phyloP scores from a whole-genome alignment of 2,113 vertebrate species.

The Axis porcinus region DNA sequence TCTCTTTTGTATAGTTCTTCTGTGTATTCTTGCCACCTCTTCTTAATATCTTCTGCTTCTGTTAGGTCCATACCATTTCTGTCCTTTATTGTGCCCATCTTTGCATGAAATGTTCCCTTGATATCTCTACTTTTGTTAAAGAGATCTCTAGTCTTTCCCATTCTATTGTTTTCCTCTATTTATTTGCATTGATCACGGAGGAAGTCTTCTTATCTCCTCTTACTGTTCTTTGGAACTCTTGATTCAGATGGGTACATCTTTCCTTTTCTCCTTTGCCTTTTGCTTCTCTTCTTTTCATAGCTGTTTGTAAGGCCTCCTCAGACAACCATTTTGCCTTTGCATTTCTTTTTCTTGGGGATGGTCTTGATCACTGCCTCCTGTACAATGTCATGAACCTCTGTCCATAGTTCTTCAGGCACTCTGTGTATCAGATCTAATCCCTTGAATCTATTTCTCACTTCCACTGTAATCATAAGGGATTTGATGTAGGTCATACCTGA shows the following conservation, averaged over 20 bases:
- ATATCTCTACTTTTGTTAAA: neutral
- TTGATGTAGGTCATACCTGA: neutral
- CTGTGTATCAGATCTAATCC: neutral
- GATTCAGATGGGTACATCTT: neutral
- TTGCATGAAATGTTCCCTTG: neutral
- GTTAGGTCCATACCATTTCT: neutral
- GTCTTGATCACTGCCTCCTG: neutral
- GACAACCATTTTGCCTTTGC: neutral
- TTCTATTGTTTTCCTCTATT: neutral
- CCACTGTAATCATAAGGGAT: neutral
- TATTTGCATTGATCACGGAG: neutral
- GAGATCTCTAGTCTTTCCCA: neutral
- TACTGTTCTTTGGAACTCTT: neutral
- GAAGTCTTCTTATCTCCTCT: neutral
- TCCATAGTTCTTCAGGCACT: neutral
- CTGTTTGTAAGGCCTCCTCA: neutral
- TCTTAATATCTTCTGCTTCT: neutral
- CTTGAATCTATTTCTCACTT: neutral
- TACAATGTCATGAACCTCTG: accelerated
- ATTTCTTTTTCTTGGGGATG: neutral
- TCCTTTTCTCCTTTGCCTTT: neutral
- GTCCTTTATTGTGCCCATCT: neutral
- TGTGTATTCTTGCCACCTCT: neutral
- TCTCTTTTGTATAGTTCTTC: neutral
- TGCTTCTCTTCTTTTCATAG: neutral